These are phyloP conservation scores for Anas flavirostris DNA, from an alignment of 2,797 vertebrate genomes.

Conservation along the genomic window DNA sequence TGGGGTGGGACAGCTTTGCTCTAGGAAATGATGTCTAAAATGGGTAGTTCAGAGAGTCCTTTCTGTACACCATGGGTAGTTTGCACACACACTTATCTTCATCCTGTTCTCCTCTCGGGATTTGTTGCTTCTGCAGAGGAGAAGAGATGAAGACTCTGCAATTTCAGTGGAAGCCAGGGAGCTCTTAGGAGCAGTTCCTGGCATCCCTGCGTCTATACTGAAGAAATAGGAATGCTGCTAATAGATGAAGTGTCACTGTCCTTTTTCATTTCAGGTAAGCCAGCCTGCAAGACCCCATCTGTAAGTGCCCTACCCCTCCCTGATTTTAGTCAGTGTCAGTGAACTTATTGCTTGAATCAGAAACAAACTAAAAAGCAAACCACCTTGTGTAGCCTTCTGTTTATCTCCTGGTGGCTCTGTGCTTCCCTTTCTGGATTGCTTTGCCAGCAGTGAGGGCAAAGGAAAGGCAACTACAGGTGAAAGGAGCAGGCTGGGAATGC, in stretches of 20 bases:
- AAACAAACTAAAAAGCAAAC: background rate
- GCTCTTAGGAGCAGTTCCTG: background rate
- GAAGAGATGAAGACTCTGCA: background rate
- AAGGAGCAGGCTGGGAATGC: constrained; percentile 4
- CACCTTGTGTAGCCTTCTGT: background rate
- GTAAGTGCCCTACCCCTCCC: fast-evolving
- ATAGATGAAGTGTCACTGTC: background rate
- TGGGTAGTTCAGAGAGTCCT: background rate
- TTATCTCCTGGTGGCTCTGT: background rate
- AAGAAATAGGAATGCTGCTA: background rate
- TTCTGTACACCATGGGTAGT: background rate
- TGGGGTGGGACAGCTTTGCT: background rate
- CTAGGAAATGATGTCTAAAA: background rate
- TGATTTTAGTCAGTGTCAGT: background rate
- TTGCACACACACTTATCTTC: background rate
- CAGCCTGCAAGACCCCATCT: background rate
- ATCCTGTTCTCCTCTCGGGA: background rate
- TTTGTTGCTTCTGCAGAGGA: background rate
- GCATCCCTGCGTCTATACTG: background rate
- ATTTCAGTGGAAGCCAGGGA: background rate
- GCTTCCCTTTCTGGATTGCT: background rate
- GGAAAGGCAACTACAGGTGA: background rate
- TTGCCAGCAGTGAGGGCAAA: background rate
- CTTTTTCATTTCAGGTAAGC: background rate
- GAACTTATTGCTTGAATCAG: background rate